Base-by-base conservation (phyloP, 2,888 invertebrate genomes). In the Xanthorhoe spadicearia region DNA sequence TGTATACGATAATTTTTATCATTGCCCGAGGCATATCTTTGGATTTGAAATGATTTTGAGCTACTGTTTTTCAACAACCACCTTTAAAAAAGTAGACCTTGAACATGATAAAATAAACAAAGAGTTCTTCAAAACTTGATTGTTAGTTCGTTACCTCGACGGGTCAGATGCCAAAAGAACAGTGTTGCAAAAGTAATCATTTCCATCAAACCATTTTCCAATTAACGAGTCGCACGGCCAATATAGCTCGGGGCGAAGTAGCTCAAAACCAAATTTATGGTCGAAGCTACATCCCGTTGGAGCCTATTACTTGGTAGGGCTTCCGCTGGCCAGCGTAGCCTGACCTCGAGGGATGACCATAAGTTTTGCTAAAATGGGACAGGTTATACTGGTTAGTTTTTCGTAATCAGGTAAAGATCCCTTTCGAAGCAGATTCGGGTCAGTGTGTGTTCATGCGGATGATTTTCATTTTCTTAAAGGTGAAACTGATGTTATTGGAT, bases 251-350 rank as follows among this genome's bases (percentile, higher is more conserved):
- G 69, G 71, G 66, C 67, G 76, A 69, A 71, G 75, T 71, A 77
- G 80, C 79, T 85, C 83, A 83, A 85, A 87, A 87, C 80, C 81
- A 83, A 89, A 89, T 89, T 89, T 89, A 89, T 86, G 81, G 78
- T 71, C 82, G 82, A 84, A 85, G 87, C 86, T 85, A 85, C 87
- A 82, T 84, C 88, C 85, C 83, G 76, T 74, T 84, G 84, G 87
- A 87, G 83, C 84, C 83, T 84, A 87, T 89, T 88, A 89, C 83
- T 66, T 72, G 77, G 68, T 69, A 69, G 61, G 70, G 70, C 74
- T 73, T 69, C 68, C 64, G 23, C 15, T 69, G 73, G 52, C 83
- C 78, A 81, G 63, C 61, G 66, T 77, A 78, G 73, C 51, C 55
- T 69, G 78, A 77, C 66, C 69, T 55, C n/a, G 50, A 57, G 57